Conservation (phyloP, 2,113 vertebrate genomes). For the Tachysurus vachellii region DNA sequence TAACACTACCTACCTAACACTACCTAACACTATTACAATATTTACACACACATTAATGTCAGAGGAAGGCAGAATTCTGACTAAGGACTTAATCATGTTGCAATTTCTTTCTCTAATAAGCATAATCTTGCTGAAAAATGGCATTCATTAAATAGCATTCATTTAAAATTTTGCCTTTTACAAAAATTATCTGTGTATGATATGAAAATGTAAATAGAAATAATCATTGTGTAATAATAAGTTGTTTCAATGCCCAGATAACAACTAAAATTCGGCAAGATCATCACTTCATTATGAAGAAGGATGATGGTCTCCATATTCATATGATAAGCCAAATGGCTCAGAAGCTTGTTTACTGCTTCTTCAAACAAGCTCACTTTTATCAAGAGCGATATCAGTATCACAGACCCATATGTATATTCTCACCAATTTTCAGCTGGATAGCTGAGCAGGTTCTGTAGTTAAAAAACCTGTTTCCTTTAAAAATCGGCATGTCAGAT, state of each 20-base stretch:
- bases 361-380: not conserved
- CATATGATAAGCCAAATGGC: not conserved
- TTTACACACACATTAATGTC: not conserved
- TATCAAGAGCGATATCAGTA: not conserved
- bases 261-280: not conserved
- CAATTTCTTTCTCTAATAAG: not conserved
- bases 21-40: conserved; percentile 8
- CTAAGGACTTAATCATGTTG: not conserved
- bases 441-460: not conserved
- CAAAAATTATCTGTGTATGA: not conserved
- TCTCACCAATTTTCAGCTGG: not conserved
- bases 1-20: conserved; percentile 15
- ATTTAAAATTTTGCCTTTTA: not conserved
- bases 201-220: not conserved
- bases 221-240: not conserved
- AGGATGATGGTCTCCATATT: not conserved
- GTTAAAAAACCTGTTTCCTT: not conserved
- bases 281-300: not conserved
- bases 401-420: not conserved
- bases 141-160: not conserved
- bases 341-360: not conserved
- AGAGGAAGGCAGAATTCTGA: not conserved
- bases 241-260: not conserved
- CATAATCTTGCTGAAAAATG: not conserved
- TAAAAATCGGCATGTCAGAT: not conserved